phyloP scores from a whole-genome alignment of 2,888 invertebrate genomes.

The Nephrocerus scutellatus region DNA sequence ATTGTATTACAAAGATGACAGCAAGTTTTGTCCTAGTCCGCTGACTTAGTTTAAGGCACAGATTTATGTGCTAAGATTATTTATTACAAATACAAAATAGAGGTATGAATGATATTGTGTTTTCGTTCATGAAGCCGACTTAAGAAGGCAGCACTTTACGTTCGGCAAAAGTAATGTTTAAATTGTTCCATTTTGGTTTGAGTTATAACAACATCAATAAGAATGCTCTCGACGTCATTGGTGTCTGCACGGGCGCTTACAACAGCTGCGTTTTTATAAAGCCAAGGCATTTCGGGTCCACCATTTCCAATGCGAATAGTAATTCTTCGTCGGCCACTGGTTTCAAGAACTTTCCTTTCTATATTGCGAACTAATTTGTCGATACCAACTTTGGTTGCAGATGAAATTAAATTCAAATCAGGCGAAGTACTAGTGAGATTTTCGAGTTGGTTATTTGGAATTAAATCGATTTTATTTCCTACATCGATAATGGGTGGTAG shows the following conservation, averaged over 20 bases:
- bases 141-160: too few relatives aligned
- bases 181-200: slow-evolving; percentile 53
- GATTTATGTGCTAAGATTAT: too few relatives aligned
- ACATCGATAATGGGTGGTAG: slow-evolving; percentile 56
- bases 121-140: too few relatives aligned
- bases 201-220: slow-evolving; percentile 55
- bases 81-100: too few relatives aligned
- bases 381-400: slow-evolving; percentile 46
- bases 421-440: not conserved
- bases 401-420: slow-evolving; percentile 48
- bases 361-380: slow-evolving; percentile 35
- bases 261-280: slow-evolving; percentile 60
- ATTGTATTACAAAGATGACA: too few relatives aligned
- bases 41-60: too few relatives aligned
- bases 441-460: slow-evolving; percentile 21
- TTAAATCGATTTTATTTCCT: slow-evolving; percentile 67
- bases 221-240: slow-evolving; percentile 50
- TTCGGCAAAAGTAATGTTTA: slow-evolving; percentile 43
- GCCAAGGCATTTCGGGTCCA: slow-evolving; percentile 55
- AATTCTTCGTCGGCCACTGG: slow-evolving; percentile 51
- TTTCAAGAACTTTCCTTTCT: slow-evolving; percentile 47
- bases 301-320: slow-evolving; percentile 55
- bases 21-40: too few relatives aligned
- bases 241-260: slow-evolving; percentile 49
- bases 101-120: too few relatives aligned